phyloP scores from a whole-genome alignment of 2,113 vertebrate species.

The Erythrocercus mccallii region DNA sequence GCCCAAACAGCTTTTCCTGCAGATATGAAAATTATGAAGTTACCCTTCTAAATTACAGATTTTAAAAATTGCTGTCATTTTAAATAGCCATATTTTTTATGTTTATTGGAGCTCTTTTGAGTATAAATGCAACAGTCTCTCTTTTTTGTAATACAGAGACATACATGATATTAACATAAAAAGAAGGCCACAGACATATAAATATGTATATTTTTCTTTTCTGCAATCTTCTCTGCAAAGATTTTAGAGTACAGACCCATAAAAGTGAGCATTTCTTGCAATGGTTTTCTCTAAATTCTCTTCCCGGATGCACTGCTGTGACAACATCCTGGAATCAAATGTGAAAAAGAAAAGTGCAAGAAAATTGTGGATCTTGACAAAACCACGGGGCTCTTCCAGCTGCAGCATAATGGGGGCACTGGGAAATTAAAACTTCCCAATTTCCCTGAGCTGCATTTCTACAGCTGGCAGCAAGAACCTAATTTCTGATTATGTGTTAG shows the following conservation, averaged over 20 bases:
- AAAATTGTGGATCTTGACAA: constrained; percentile 4
- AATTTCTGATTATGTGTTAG: constrained; percentile 22
- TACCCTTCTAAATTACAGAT: constrained; percentile 20
- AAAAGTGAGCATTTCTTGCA: background rate
- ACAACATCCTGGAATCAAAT: background rate
- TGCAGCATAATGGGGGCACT: constrained; percentile 36
- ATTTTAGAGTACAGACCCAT: background rate
- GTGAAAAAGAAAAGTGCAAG: background rate
- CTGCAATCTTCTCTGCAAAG: background rate
- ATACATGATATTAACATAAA: background rate
- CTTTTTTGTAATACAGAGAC: background rate
- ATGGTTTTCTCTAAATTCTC: background rate
- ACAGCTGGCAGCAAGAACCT: constrained; percentile 56
- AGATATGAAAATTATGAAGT: constrained; percentile 23
- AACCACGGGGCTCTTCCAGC: constrained; percentile 21
- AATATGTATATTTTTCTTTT: background rate
- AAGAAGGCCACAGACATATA: background rate
- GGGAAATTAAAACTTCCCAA: constrained; percentile 70
- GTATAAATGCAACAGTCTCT: background rate
- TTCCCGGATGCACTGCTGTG: background rate
- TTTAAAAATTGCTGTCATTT: constrained; percentile 25
- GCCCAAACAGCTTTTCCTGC: constrained; percentile 12
- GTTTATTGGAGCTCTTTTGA: constrained; percentile 1
- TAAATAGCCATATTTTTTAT: background rate
- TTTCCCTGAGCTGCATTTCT: constrained; percentile 53